Base-by-base conservation (phyloP, 2,888 invertebrate species). In the Leptopilina drosophilae region DNA sequence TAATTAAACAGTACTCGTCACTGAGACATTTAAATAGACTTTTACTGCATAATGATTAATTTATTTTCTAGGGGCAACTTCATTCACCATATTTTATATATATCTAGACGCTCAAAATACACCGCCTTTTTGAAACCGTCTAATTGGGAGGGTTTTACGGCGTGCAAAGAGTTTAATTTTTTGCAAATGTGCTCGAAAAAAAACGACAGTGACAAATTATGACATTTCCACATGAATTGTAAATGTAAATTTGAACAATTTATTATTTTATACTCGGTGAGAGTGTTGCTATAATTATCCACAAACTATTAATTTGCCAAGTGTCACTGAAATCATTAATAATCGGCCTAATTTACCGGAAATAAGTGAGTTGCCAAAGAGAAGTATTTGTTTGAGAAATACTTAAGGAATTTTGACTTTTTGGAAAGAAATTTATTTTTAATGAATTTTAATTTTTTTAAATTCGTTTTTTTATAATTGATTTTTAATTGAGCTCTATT, bases 31-130 rank as follows among this genome's bases (percentile, higher is more conserved):
- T 83, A 82, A 81, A 77, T 78, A 80, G 81, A 82, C 81, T 84
- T 82, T 80, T 82, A 79, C 82, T 77, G 81, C 82, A 77, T 83
- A 84, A 88, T 88, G 88, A 88, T 88, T 88, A 88, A 88, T 88
- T 49, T 83, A 85, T 82, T 77, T 78, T 46, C 79, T 76, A 80
- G 81, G 84, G 82, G 11, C 79, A 76, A 77, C 76, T 56, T 77
- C 73, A 77, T 33, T 33, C 3, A 33, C 33, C 73, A 79, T 81
- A 46, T 46, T 33, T 33, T 33, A 33, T 33, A 33, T 33, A 33
- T 33, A 33, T 5, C 3, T 33, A 33, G 33, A 5, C 46, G 7
- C 87, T 85, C 84, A 87, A 88, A 85, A 85, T 88, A 87, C 56
- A 66, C 64, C 75, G 77, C 64, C 79, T 66, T 76, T 78, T 77